phyloP scores from a whole-genome alignment of 2,888 invertebrate genomes.

The Brassicogethes aeneus region DNA sequence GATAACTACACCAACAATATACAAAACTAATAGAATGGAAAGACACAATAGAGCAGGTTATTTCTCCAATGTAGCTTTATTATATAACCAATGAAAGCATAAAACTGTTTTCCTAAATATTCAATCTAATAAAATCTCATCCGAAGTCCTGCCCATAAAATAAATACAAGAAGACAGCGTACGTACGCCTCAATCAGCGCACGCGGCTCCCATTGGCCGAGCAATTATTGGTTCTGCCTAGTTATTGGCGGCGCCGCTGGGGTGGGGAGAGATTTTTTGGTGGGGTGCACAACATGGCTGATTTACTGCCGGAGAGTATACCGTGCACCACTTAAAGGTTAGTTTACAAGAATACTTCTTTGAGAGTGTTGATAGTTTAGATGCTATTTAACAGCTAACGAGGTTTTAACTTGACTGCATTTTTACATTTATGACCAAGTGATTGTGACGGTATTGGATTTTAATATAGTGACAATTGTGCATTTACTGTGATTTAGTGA shows the following conservation, averaged over 20 bases:
- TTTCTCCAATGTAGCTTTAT: slow-evolving; percentile 25
- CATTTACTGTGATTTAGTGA: no score
- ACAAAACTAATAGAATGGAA: slow-evolving; percentile 28
- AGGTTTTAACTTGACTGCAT: no score
- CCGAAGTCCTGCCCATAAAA: slow-evolving; percentile 39
- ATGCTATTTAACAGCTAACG: no score
- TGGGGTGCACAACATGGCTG: slow-evolving; percentile 41
- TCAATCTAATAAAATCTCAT: slow-evolving; percentile 41
- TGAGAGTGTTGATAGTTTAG: slow-evolving; percentile 21
- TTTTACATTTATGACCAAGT: no score
- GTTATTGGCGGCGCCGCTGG: slow-evolving; percentile 27
- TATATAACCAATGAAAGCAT: slow-evolving; percentile 36
- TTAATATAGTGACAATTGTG: no score
- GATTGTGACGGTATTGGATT: no score
- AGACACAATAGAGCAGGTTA: slow-evolving; percentile 25
- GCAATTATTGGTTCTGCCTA: slow-evolving; percentile 25
- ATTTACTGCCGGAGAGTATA: slow-evolving; percentile 34
- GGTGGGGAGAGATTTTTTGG: slow-evolving; percentile 21
- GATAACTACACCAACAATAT: slow-evolving; percentile 17
- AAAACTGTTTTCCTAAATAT: slow-evolving; percentile 40
- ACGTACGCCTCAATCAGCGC: slow-evolving; percentile 29
- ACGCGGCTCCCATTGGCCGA: slow-evolving; percentile 29
- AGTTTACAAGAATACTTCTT: slow-evolving; percentile 35
- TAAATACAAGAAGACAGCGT: slow-evolving; percentile 33
- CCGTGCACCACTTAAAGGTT: slow-evolving; percentile 28